Conservation (phyloP, 1,140 invertebrate genomes). For the Arion vulgaris region DNA sequence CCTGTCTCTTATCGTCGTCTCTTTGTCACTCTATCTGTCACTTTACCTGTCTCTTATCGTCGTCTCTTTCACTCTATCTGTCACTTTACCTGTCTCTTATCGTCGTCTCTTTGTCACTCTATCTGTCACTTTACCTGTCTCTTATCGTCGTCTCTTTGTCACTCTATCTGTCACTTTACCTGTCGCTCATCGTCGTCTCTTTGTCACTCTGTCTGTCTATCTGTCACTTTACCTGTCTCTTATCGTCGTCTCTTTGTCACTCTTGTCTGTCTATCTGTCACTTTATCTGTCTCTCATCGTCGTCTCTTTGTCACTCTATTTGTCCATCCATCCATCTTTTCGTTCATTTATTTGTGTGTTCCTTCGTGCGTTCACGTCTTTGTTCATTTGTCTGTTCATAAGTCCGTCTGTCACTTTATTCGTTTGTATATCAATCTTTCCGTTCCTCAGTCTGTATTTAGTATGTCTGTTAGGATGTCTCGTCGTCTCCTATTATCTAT, state of each 20-base stretch:
- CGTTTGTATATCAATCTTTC: background rate
- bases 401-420: background rate
- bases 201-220: background rate
- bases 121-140: background rate
- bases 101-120: background rate
- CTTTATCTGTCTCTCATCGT: background rate
- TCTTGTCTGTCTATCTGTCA: background rate
- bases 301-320: background rate
- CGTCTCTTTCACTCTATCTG: too few relatives aligned
- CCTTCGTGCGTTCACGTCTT: background rate
- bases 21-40: too few relatives aligned
- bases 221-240: background rate
- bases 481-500: too few relatives aligned
- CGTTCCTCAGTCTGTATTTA: too few relatives aligned
- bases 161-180: background rate
- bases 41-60: too few relatives aligned
- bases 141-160: background rate
- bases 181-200: too few relatives aligned
- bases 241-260: background rate
- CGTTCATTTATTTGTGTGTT: background rate
- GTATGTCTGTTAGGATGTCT: too few relatives aligned
- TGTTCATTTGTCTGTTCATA: background rate
- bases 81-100: too few relatives aligned
- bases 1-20: too few relatives aligned
- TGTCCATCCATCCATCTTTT: background rate